Conservation (phyloP, 2,113 vertebrate species). For the Pseudorasbora parva region DNA sequence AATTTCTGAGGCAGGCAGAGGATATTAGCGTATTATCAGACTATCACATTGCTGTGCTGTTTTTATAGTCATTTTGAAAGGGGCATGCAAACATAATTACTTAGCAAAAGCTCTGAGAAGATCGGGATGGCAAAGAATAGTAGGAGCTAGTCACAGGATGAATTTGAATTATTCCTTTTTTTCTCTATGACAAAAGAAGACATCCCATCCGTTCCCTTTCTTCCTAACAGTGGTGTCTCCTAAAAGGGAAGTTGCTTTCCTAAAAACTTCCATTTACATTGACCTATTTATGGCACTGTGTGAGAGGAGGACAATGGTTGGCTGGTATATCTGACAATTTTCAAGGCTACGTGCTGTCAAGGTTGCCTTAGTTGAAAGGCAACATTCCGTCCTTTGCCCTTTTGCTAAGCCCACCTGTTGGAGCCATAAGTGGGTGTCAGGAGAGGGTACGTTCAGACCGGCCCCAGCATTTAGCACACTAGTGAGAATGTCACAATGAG, state of each 20-base stretch:
- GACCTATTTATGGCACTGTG: conserved; percentile 7
- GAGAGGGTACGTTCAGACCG: conserved; percentile 12
- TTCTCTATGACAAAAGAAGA: conserved; percentile 13
- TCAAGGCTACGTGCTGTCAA: conserved; percentile 36
- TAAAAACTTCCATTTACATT: conserved; percentile 39
- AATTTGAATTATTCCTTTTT: conserved; percentile 2
- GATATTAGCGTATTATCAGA: conserved; percentile 1
- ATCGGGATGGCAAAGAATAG: neutral
- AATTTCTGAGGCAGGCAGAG: conserved; percentile 21
- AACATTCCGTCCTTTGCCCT: conserved; percentile 48
- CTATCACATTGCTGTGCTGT: neutral
- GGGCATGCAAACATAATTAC: conserved; percentile 8
- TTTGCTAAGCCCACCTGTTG: conserved; percentile 57
- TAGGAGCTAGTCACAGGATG: neutral
- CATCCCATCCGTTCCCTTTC: neutral
- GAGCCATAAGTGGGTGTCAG: conserved; percentile 35
- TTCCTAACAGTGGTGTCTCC: neutral
- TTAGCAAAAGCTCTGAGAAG: neutral
- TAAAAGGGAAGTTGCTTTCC: conserved; percentile 19
- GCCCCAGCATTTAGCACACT: conserved; percentile 13
- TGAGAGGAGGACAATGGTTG: neutral
- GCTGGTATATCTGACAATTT: conserved; percentile 44
- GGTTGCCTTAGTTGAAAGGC: conserved; percentile 24
- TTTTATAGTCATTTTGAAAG: conserved; percentile 18
- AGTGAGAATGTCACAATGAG: conserved; percentile 46